These are phyloP conservation scores for Oscheius sp. DNA, from an alignment of 2,888 invertebrate genomes.

Conservation along the genomic window DNA sequence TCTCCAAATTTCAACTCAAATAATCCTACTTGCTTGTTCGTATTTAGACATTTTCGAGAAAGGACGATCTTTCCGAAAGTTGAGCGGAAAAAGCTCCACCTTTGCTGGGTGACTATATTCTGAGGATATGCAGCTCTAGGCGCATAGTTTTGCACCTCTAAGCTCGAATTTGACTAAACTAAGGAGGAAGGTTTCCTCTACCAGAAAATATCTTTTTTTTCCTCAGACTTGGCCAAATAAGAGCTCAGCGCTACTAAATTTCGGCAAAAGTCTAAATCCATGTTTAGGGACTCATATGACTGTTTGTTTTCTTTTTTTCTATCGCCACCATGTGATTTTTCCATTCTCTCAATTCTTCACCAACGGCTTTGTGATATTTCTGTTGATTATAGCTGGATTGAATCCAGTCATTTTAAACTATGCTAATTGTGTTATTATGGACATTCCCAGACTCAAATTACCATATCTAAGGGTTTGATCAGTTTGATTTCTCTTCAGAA, in stretches of 20 bases:
- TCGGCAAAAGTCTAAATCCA: too few species aligned
- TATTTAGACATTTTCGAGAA: neutral
- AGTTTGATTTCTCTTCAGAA: neutral
- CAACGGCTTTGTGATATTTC: neutral
- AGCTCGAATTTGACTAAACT: too few species aligned
- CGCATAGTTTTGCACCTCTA: too few species aligned
- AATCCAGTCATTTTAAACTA: neutral
- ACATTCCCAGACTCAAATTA: neutral
- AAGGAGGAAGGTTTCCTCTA: too few species aligned
- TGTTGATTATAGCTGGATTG: neutral
- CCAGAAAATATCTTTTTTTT: too few species aligned
- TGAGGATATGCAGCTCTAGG: too few species aligned
- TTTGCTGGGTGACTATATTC: neutral
- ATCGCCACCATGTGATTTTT: neutral
- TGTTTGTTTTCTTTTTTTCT: neutral
- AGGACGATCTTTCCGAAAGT: neutral
- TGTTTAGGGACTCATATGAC: too few species aligned
- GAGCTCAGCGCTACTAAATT: too few species aligned
- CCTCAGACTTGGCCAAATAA: too few species aligned
- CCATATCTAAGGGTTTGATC: neutral
- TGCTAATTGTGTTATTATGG: neutral
- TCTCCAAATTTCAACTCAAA: neutral
- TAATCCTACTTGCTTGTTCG: neutral
- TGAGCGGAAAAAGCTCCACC: neutral
- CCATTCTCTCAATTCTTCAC: neutral